Base-by-base conservation (phyloP, 2,797 vertebrate genomes). In the Fundulus diaphanus region DNA sequence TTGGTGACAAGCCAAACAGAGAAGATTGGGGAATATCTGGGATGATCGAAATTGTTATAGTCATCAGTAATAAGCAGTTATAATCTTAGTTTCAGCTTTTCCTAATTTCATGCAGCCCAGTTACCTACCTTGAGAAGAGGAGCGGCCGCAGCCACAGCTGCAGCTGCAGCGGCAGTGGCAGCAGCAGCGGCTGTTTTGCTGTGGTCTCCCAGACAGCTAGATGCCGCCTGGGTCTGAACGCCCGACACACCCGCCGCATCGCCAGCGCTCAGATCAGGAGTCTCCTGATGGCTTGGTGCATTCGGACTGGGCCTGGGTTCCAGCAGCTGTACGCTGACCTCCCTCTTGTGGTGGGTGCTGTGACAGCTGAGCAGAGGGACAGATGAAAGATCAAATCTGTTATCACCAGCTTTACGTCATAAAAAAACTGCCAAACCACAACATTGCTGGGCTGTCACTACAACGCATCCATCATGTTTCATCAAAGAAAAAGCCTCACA, bases 301-400 rank as follows among this genome's bases (percentile, higher is more conserved):
- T 35, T 63, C 81, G 83, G 67, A 15, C 67, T 44, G 0, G 48
- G 74, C 33, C n/a, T 42, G 0, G 18, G 72, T 72, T 94, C 90
- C 68, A 98, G 78, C 72, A 97, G 91, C 83, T 96, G 96, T 0
- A 97, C 97, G 57, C 90, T 95, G 74, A 97, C 96, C 65, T 96
- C 94, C 73, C 94, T 96, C 87, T 80, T 95, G n/a, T 85, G 70
- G 70, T 96, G 94, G 81, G 89, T 66, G 35, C 83, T 94, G 70
- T 96, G 94, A 76, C 85, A 91, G 83, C 97, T 97, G 70, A 27
- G 73, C 59, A 52, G n/a, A n/a, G 67, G 12, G n/a, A 40, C 3
- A 29, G 1, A 56, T 18, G 27, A 8, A 20, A 48, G 40, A 29
- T 44, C 1, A 52, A 52, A 51, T 8, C 18, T 49, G 48, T 3